phyloP scores from a whole-genome alignment of 2,113 vertebrate genomes.

The Monopterus albus region DNA sequence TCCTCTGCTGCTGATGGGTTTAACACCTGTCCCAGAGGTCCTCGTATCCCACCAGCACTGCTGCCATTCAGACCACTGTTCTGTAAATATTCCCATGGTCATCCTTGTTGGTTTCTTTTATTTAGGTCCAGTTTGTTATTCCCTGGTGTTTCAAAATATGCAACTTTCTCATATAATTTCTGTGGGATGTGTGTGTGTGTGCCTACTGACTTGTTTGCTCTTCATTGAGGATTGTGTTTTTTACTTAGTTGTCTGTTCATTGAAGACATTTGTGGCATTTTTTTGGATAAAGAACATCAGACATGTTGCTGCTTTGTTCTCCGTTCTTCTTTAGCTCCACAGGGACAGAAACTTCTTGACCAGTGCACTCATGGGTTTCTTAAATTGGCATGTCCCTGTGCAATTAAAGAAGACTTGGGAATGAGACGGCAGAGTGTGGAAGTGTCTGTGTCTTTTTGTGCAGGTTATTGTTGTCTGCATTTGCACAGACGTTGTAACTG shows the following conservation, averaged over 20 bases:
- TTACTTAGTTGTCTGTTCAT: no score
- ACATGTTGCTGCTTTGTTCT: no score
- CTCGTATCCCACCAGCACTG: not conserved
- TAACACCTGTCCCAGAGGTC: slow-evolving; percentile 53
- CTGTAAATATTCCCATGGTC: slow-evolving; percentile 43
- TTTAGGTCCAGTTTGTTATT: slow-evolving; percentile 9
- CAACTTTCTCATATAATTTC: slow-evolving; percentile 16
- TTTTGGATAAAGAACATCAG: not conserved
- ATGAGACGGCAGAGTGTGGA: no score
- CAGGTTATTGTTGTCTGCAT: not conserved
- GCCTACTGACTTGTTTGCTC: not conserved
- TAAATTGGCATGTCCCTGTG: no score
- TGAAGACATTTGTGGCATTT: slow-evolving; percentile 14
- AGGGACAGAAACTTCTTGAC: not conserved
- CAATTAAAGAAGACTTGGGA: no score
- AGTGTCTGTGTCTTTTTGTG: not conserved
- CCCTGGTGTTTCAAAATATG: slow-evolving; percentile 50
- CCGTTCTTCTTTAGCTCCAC: no score
- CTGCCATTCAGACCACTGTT: slow-evolving; percentile 34
- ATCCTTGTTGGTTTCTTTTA: slow-evolving; percentile 16
- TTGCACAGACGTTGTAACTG: no score
- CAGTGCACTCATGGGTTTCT: no score
- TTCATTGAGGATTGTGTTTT: not conserved
- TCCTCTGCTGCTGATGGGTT: slow-evolving; percentile 44
- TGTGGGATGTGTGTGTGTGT: not conserved